These are phyloP conservation scores for Rhynchopsitta pachyrhyncha DNA, from an alignment of 2,113 vertebrate genomes.

Conservation along the genomic window DNA sequence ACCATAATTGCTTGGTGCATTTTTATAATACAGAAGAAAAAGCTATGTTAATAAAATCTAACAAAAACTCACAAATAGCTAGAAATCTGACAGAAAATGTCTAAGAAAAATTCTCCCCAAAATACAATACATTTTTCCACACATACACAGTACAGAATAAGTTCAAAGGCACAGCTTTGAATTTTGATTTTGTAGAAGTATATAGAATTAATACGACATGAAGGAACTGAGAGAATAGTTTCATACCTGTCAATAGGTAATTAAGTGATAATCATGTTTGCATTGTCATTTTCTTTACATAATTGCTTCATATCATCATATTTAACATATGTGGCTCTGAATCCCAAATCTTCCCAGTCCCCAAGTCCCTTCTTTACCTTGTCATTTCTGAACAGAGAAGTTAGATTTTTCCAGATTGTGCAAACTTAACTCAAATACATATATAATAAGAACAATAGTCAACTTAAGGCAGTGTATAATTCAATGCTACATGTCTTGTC, in stretches of 20 bases:
- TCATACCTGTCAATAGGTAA: constrained; percentile 69
- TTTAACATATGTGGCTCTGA: constrained; percentile 65
- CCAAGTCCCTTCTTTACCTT: constrained; percentile 54
- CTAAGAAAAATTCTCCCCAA: constrained; percentile 79
- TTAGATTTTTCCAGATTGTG: constrained; percentile 68
- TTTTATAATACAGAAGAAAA: constrained; percentile 94
- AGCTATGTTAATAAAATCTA: constrained; percentile 93
- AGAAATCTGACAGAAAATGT: constrained; percentile 88
- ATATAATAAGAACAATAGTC: constrained; percentile 62
- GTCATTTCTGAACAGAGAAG: constrained; percentile 46
- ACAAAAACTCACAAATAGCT: constrained; percentile 87
- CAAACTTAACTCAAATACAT: constrained; percentile 76
- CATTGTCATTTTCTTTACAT: constrained; percentile 47
- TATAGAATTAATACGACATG: constrained; percentile 67
- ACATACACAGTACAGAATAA: constrained; percentile 81
- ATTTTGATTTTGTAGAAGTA: constrained; percentile 73
- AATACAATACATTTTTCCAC: constrained; percentile 82
- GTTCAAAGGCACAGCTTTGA: constrained; percentile 85
- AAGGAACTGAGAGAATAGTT: constrained; percentile 60
- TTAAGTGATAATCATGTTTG: constrained; percentile 50
- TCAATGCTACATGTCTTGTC: constrained; percentile 60
- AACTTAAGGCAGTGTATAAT: constrained; percentile 78
- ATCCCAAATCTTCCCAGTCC: constrained; percentile 46
- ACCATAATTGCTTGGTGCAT: constrained; percentile 92
- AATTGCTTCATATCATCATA: constrained; percentile 46